phyloP scores from a whole-genome alignment of 2,888 invertebrate genomes.

The Drosophila nr. medialis region DNA sequence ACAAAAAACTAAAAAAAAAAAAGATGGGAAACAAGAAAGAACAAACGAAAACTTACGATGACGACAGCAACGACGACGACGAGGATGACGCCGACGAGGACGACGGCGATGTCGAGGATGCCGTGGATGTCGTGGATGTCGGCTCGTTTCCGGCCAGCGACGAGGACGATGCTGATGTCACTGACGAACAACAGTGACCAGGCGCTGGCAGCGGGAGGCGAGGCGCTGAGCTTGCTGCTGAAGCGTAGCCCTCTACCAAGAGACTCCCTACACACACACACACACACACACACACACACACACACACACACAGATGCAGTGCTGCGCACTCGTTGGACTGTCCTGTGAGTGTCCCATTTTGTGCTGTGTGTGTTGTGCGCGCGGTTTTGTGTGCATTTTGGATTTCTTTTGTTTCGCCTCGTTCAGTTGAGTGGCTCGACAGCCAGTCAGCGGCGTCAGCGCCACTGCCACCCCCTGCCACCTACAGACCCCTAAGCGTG shows the following conservation, averaged over 20 bases:
- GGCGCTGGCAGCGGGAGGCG: slow-evolving; percentile 18
- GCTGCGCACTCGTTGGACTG: slow-evolving; percentile 48
- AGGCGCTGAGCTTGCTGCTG: slow-evolving; percentile 20
- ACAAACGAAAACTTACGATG: slow-evolving; percentile 64
- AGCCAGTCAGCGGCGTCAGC: slow-evolving; percentile 78
- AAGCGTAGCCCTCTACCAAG: slow-evolving; percentile 63
- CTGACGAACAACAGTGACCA: slow-evolving; percentile 69
- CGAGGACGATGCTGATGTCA: slow-evolving; percentile 53
- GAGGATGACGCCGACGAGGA: slow-evolving; percentile 40
- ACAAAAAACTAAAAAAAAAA: slow-evolving; percentile 15
- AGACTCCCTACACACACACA: slow-evolving; percentile 34
- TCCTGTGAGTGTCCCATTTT: slow-evolving; percentile 38
- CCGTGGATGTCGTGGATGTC: slow-evolving; percentile 50
- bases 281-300: not conserved
- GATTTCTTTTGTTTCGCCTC: slow-evolving; percentile 70
- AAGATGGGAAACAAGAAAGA: slow-evolving; percentile 7
- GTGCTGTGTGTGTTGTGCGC: slow-evolving; percentile 34
- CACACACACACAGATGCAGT: not conserved
- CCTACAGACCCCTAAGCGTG: not conserved
- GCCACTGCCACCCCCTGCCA: not conserved
- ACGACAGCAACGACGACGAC: slow-evolving; percentile 50
- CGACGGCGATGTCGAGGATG: slow-evolving; percentile 39
- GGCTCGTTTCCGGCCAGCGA: slow-evolving; percentile 30
- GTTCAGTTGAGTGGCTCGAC: slow-evolving; percentile 73
- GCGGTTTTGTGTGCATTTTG: slow-evolving; percentile 76